These are phyloP conservation scores for Parnassius mnemosyne DNA, from an alignment of 2,888 invertebrate genomes.

Conservation along the genomic window DNA sequence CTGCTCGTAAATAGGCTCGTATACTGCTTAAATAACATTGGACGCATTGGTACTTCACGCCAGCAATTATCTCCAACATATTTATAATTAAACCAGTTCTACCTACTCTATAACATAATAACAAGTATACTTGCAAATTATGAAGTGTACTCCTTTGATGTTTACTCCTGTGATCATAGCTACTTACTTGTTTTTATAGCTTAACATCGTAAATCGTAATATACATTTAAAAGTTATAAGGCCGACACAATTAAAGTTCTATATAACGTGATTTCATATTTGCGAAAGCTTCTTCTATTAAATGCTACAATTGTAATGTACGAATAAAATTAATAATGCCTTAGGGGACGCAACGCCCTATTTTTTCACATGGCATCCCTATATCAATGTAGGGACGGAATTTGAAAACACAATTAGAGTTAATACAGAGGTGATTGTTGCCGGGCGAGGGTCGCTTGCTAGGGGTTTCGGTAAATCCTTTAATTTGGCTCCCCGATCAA, in stretches of 20 bases:
- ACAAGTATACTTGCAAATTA: too few relatives aligned
- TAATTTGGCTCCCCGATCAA: conserved; percentile 81
- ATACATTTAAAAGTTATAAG: too few relatives aligned
- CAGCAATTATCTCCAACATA: too few relatives aligned
- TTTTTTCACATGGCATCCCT: conserved; percentile 73
- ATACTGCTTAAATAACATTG: conserved; percentile 5
- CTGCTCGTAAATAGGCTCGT: not conserved
- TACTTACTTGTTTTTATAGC: too few relatives aligned
- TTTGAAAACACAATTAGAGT: conserved; percentile 81
- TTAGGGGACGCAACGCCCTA: conserved; percentile 62
- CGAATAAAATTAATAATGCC: conserved; percentile 68
- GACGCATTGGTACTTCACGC: not conserved
- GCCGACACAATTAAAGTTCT: too few relatives aligned
- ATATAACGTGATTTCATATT: too few relatives aligned
- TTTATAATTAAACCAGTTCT: too few relatives aligned
- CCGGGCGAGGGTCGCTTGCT: conserved; percentile 70
- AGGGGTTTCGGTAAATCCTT: conserved; percentile 79
- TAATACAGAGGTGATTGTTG: conserved; percentile 81
- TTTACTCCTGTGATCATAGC: too few relatives aligned
- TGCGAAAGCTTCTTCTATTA: conserved; percentile 15
- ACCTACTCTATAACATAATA: too few relatives aligned
- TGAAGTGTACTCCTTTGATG: too few relatives aligned
- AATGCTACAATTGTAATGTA: conserved; percentile 48
- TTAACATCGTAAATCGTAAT: too few relatives aligned
- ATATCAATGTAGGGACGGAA: conserved; percentile 69